Percentiles rank a stretch among this genome's conserved stretches.
phyloP scores from a whole-genome alignment of 2,797 vertebrate species.

The Decapterus maruadsi region DNA sequence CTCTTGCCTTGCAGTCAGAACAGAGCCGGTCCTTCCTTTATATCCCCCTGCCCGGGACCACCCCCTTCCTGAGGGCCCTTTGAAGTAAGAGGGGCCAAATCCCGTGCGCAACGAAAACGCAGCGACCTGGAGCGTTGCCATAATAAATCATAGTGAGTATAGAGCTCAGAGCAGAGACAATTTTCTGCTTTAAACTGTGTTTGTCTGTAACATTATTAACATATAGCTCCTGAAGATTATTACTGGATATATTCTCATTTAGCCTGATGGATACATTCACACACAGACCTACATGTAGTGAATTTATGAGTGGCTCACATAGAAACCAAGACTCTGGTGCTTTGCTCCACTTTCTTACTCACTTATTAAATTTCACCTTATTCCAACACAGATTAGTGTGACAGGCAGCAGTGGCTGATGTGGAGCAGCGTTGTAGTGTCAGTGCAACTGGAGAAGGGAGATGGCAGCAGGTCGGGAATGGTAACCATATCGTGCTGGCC shows the following conservation, averaged over 20 bases:
- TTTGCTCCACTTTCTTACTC: slow-evolving; percentile 13
- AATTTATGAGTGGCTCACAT: slow-evolving; percentile 3
- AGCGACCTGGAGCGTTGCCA: slow-evolving; percentile 81
- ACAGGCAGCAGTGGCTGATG: slow-evolving; percentile 49
- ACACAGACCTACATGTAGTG: not conserved
- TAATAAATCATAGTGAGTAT: slow-evolving; percentile 79
- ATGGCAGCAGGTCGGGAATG: slow-evolving; percentile 49
- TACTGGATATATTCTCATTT: not conserved
- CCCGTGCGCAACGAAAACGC: slow-evolving; percentile 81
- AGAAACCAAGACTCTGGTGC: not conserved
- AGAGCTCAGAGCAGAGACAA: slow-evolving; percentile 44
- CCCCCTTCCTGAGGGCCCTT: slow-evolving; percentile 82
- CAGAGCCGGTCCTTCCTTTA: slow-evolving; percentile 73
- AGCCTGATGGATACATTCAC: not conserved
- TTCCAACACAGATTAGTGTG: slow-evolving; percentile 21
- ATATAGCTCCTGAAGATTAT: not conserved
- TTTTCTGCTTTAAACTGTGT: slow-evolving; percentile 15
- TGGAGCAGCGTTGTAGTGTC: slow-evolving; percentile 49
- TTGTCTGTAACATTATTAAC: slow-evolving; percentile 35
- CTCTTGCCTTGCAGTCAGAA: slow-evolving; percentile 76
- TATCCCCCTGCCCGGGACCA: slow-evolving; percentile 76
- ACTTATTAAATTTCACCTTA: not conserved
- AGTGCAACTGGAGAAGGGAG: slow-evolving; percentile 52
- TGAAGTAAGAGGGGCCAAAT: slow-evolving; percentile 81
- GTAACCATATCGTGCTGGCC: slow-evolving; percentile 48